phyloP scores from a whole-genome alignment of 2,797 vertebrate species.

The Centropyge bicolor region DNA sequence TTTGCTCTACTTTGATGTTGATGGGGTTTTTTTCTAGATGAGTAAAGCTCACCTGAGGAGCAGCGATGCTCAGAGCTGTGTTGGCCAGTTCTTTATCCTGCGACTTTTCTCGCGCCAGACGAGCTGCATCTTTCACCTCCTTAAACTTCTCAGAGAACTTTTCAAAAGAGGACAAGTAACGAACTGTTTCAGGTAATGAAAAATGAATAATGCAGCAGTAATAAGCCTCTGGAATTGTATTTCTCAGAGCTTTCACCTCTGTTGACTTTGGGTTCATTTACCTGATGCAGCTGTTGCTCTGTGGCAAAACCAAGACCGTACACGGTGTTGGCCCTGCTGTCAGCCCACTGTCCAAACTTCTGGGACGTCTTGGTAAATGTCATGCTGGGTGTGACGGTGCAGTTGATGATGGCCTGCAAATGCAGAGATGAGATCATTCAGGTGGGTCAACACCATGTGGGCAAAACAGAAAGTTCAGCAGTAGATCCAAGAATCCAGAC shows the following conservation, averaged over 20 bases:
- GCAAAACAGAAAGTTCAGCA: conserved; percentile 17
- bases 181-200: conserved; percentile 9
- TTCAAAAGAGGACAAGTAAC: conserved; percentile 37
- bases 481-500: background rate
- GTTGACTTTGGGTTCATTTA: conserved; percentile 58
- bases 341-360: conserved; percentile 98
- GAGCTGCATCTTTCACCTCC: conserved; percentile 94
- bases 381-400: conserved; percentile 97
- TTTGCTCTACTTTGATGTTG: conserved; percentile 31
- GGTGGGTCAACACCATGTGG: background rate
- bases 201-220: conserved; percentile 14
- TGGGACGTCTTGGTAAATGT: conserved; percentile 98
- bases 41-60: conserved; percentile 90
- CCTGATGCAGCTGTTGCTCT: conserved; percentile 96
- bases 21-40: background rate
- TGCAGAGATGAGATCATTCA: conserved; percentile 20
- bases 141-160: conserved; percentile 98
- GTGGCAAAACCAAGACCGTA: conserved; percentile 97
- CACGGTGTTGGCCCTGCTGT: conserved; percentile 96
- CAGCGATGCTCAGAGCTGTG: conserved; percentile 89
- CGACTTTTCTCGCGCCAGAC: conserved; percentile 93
- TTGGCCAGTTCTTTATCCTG: conserved; percentile 96
- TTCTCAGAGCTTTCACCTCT: background rate
- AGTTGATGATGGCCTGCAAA: conserved; percentile 95
- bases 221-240: background rate